A percentile compares a stretch with the other conserved stretches of the same genome.
Conservation (phyloP, 2,797 vertebrate genomes). For the Sebastes taczanowskii region DNA sequence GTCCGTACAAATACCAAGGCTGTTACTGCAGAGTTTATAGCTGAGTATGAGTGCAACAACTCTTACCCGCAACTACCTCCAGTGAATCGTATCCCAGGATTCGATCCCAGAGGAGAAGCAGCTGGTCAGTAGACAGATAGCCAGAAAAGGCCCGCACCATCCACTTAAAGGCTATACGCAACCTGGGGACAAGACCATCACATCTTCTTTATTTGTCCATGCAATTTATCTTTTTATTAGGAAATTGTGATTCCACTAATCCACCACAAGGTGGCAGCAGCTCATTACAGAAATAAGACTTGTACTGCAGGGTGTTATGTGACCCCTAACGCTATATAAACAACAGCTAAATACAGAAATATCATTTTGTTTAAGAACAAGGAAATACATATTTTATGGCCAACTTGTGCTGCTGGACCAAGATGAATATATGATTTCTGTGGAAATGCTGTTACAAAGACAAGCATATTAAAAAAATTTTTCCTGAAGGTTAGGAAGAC, state of each 20-base stretch:
- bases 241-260: neutral
- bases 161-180: conserved; percentile 98
- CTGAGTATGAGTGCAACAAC: neutral
- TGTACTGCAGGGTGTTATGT: no score
- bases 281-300: neutral
- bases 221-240: neutral
- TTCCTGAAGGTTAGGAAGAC: neutral
- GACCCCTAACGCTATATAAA: neutral
- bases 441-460: neutral
- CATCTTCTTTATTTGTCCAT: neutral
- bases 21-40: neutral
- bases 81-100: conserved; percentile 95
- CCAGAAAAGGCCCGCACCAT: conserved; percentile 98
- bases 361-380: neutral
- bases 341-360: neutral
- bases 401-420: neutral
- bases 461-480: neutral
- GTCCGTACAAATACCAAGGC: neutral
- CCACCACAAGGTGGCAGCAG: conserved; percentile 75
- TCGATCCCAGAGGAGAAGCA: conserved; percentile 96
- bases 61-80: conserved; percentile 93
- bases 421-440: neutral
- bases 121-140: conserved; percentile 97
- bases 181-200: conserved; percentile 72
- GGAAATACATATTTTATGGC: neutral